Percentiles rank a stretch among this genome's conserved stretches.
phyloP scores from a whole-genome alignment of 2,797 vertebrate species.

The Enoplosus armatus region DNA sequence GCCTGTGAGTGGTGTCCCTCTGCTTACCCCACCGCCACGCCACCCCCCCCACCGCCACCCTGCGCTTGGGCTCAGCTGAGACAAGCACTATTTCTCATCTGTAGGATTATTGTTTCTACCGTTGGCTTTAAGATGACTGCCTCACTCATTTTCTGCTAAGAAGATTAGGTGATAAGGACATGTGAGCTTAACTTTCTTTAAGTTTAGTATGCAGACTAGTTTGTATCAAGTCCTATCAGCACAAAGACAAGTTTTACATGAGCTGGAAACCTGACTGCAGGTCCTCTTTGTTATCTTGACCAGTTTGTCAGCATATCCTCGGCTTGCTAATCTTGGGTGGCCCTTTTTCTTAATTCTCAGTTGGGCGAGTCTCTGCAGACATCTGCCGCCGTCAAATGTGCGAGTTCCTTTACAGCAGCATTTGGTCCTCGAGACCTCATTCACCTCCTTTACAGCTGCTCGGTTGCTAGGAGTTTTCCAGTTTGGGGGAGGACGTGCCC shows the following conservation, averaged over 20 bases:
- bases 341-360: constrained; percentile 32
- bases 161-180: constrained; percentile 47
- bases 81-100: constrained; percentile 48
- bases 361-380: constrained; percentile 59
- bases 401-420: constrained; percentile 66
- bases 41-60: constrained; percentile 4
- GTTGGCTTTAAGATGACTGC: constrained; percentile 41
- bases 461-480: constrained; percentile 60
- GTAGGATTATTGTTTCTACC: constrained; percentile 65
- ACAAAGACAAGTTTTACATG: background rate
- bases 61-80: constrained; percentile 39
- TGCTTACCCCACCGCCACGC: background rate
- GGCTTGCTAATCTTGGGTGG: constrained; percentile 70
- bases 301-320: constrained; percentile 25
- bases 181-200: constrained; percentile 52
- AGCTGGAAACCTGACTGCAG: background rate
- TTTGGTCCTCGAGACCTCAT: constrained; percentile 45
- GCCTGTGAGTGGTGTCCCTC: constrained; percentile 6
- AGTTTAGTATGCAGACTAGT: background rate
- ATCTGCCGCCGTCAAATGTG: constrained; percentile 66
- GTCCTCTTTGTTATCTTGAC: constrained; percentile 37
- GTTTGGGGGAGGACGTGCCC: constrained; percentile 45
- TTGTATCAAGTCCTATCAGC: background rate
- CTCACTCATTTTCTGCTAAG: constrained; percentile 35
- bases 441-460: constrained; percentile 74